A percentile compares a stretch with the other conserved stretches of the same genome.
Evolutionary conservation across 2,797 vertebrate species (phyloP).

Genomic region (Monodelphis domestica): DNA sequence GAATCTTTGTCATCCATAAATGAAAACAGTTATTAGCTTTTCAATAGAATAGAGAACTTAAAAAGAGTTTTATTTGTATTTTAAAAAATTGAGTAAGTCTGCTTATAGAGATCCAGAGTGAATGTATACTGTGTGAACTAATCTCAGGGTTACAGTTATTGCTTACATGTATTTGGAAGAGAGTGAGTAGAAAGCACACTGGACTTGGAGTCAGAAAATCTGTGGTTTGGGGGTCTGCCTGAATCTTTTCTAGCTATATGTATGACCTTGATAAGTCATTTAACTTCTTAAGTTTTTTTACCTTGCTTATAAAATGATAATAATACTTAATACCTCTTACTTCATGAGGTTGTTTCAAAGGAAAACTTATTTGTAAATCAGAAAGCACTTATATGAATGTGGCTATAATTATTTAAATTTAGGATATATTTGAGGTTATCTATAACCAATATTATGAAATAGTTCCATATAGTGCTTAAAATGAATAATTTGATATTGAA

Average conservation of each 20-base stretch:
- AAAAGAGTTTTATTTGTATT: slow-evolving; percentile 23
- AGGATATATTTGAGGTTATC: slow-evolving; percentile 26
- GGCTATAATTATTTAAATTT: slow-evolving; percentile 1
- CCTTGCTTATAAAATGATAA: background rate
- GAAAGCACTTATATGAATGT: background rate
- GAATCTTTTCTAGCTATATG: background rate
- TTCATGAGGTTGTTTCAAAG: background rate
- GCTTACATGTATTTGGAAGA: background rate
- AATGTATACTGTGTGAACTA: background rate
- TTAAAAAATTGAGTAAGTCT: background rate
- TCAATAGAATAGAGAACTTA: slow-evolving; percentile 48
- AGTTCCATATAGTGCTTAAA: slow-evolving; percentile 31
- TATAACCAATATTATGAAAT: background rate
- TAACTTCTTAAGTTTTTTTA: background rate
- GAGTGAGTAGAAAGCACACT: background rate
- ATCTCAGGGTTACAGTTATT: background rate
- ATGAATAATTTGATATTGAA: background rate
- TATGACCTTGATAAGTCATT: background rate
- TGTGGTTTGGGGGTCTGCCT: background rate
- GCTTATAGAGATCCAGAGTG: background rate
- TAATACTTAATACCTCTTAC: background rate
- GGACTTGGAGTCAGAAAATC: background rate
- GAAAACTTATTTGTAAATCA: background rate
- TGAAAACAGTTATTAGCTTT: slow-evolving; percentile 47
- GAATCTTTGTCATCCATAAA: slow-evolving; percentile 49